Evolutionary conservation across 2,888 invertebrate species (phyloP).

Genomic region (Orchesellides sinensis): DNA sequence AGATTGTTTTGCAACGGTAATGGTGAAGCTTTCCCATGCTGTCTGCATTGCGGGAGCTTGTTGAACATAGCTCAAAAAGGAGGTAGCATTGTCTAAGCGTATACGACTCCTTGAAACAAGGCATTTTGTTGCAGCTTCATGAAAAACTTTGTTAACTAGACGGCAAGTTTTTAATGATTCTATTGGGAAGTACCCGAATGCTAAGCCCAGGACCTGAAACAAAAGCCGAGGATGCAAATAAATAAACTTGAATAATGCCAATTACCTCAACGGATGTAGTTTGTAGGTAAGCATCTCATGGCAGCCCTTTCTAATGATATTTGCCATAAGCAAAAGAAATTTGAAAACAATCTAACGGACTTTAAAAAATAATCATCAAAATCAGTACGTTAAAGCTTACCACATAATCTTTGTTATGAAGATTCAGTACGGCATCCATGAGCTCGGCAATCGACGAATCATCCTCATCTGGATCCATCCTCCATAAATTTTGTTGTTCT

Average conservation of each 20-base stretch:
- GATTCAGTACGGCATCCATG: slow-evolving; percentile 46
- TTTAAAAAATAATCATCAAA: too few species aligned
- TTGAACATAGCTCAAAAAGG: slow-evolving; percentile 29
- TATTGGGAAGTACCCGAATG: slow-evolving; percentile 29
- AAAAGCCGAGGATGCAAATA: too few species aligned
- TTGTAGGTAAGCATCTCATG: too few species aligned
- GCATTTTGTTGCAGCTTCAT: slow-evolving; percentile 29
- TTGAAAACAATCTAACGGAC: too few species aligned
- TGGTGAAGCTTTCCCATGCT: slow-evolving; percentile 43
- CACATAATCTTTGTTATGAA: slow-evolving; percentile 43
- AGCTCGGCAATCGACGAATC: slow-evolving; percentile 54
- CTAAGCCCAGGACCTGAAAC: slow-evolving; percentile 37
- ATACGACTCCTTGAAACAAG: slow-evolving; percentile 7
- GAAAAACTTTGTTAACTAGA: slow-evolving; percentile 34
- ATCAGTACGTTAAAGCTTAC: too few species aligned
- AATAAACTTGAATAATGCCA: too few species aligned
- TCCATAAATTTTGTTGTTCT: neutral
- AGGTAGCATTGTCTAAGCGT: slow-evolving; percentile 31
- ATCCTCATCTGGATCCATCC: slow-evolving; percentile 58
- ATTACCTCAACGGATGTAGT: too few species aligned
- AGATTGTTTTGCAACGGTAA: slow-evolving; percentile 21
- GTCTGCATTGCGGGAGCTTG: slow-evolving; percentile 26
- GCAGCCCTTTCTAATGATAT: too few species aligned
- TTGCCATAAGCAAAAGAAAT: too few species aligned
- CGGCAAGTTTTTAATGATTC: slow-evolving; percentile 47